These are phyloP conservation scores for Lymantria monacha DNA, from an alignment of 2,888 invertebrate species.

Conservation along the genomic window DNA sequence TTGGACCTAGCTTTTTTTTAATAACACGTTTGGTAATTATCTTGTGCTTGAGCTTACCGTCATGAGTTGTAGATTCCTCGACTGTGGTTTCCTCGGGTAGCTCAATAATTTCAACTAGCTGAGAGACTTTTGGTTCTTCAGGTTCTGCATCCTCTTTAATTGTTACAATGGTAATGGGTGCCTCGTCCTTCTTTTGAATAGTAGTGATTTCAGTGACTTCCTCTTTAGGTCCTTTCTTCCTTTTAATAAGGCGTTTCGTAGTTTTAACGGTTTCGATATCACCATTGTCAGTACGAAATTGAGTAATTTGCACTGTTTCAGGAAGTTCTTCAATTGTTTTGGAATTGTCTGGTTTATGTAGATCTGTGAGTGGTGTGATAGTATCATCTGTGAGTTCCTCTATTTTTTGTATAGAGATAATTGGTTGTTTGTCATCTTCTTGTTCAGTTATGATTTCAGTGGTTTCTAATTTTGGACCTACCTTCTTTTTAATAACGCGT, in stretches of 20 bases:
- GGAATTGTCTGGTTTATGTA: neutral
- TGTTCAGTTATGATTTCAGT: conserved; percentile 18
- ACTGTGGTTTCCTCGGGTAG: conserved; percentile 40
- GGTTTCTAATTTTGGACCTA: conserved; percentile 39
- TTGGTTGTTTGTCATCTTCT: neutral
- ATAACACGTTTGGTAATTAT: conserved; percentile 66
- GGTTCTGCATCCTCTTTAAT: conserved; percentile 18
- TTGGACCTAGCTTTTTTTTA: conserved; percentile 49
- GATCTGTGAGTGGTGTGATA: neutral
- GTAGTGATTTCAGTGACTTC: conserved; percentile 47
- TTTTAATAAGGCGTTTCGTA: neutral
- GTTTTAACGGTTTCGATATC: neutral
- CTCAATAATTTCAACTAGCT: conserved; percentile 23
- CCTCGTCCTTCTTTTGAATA: conserved; percentile 58
- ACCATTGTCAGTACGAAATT: neutral
- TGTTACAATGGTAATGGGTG: conserved; percentile 8
- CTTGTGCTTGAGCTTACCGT: conserved; percentile 40
- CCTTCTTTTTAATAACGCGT: conserved; percentile 43
- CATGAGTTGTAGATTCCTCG: conserved; percentile 46
- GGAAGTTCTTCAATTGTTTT: neutral
- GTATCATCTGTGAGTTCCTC: neutral
- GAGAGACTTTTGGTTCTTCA: conserved; percentile 8
- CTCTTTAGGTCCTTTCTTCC: conserved; percentile 7
- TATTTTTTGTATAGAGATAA: neutral
- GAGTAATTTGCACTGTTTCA: neutral